These are phyloP conservation scores for Aulostomus chinensis DNA, from an alignment of 2,797 vertebrate species.

Conservation along the genomic window DNA sequence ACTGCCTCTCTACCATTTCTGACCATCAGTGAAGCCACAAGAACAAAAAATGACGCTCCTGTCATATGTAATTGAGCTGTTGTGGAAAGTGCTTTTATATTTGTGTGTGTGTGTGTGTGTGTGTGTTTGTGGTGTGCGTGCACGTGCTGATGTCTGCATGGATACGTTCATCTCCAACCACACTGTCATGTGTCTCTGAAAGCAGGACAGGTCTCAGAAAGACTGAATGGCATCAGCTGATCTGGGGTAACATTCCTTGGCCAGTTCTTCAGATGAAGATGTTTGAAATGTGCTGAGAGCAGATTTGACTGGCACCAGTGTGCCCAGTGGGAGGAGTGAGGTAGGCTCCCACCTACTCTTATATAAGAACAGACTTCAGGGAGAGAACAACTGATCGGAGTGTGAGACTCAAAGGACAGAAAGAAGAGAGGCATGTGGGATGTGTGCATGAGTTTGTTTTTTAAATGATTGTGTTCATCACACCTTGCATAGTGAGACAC, in stretches of 20 bases:
- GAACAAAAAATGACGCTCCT: slow-evolving; percentile 24
- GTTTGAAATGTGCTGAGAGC: slow-evolving; percentile 62
- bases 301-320: slow-evolving; percentile 66
- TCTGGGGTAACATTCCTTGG: slow-evolving; percentile 75
- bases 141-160: slow-evolving; percentile 30
- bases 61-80: too few relatives aligned
- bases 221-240: slow-evolving; percentile 56
- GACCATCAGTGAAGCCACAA: slow-evolving; percentile 21
- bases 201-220: slow-evolving; percentile 40
- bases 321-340: slow-evolving; percentile 57
- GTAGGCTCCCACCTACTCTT: slow-evolving; percentile 68
- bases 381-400: slow-evolving; percentile 33
- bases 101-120: slow-evolving; percentile 53
- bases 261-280: slow-evolving; percentile 59
- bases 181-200: slow-evolving; percentile 20
- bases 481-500: too few relatives aligned
- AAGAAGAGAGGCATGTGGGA: slow-evolving; percentile 11
- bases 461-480: not conserved
- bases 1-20: slow-evolving; percentile 14
- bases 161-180: slow-evolving; percentile 20
- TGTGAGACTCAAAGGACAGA: slow-evolving; percentile 34
- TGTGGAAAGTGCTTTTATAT: slow-evolving; percentile 38
- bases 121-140: not conserved
- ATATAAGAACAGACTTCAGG: slow-evolving; percentile 60
- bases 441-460: not conserved